Conservation (phyloP, 1,140 invertebrate genomes). For the Dendroctonus valens region DNA sequence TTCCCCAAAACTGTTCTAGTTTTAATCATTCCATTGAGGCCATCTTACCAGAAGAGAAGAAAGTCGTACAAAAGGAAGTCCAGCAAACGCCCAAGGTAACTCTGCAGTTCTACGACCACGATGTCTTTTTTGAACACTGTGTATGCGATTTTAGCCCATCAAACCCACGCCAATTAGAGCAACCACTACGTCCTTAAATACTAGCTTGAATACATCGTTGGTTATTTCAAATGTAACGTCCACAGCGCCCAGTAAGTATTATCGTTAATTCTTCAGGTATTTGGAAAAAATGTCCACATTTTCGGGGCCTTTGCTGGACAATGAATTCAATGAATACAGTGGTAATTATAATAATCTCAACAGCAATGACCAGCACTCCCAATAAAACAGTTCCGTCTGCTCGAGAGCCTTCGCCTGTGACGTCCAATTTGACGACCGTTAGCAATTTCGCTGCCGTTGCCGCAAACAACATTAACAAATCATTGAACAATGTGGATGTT, state of each 20-base stretch:
- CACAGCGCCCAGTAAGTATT: conserved; percentile 47
- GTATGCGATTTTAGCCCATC: conserved; percentile 57
- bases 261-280: too few relatives aligned
- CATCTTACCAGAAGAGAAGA: conserved; percentile 74
- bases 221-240: conserved; percentile 48
- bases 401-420: conserved; percentile 43
- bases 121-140: conserved; percentile 4
- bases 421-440: conserved; percentile 46
- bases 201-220: conserved; percentile 53
- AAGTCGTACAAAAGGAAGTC: conserved; percentile 57
- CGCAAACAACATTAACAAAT: conserved; percentile 53
- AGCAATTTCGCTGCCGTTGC: conserved; percentile 66
- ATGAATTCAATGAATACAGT: too few relatives aligned
- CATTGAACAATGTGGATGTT: not conserved
- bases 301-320: too few relatives aligned
- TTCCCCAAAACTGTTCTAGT: conserved; percentile 53
- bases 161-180: conserved; percentile 73
- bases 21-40: conserved; percentile 77
- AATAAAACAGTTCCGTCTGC: conserved; percentile 51
- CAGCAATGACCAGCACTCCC: conserved; percentile 56
- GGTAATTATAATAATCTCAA: conserved; percentile 37
- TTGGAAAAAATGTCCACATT: too few relatives aligned
- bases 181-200: conserved; percentile 44
- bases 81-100: conserved; percentile 48
- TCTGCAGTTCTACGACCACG: not conserved